Evolutionary conservation across 1,140 invertebrate species (phyloP).

Genomic region (Drosophila bocki): DNA sequence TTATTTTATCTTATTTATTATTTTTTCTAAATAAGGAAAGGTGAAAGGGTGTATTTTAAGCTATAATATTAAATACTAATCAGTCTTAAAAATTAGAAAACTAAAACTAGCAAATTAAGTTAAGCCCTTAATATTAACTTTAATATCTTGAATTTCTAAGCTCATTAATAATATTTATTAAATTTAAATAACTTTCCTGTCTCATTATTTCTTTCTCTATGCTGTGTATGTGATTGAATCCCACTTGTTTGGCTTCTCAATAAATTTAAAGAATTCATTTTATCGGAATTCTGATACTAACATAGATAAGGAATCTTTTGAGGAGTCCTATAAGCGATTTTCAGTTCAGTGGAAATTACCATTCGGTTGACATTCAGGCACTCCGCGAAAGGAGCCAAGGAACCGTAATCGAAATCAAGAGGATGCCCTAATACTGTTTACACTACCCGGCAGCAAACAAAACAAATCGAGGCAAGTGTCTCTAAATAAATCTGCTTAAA

Average conservation of each 20-base stretch:
- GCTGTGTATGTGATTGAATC: background rate
- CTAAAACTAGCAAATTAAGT: background rate
- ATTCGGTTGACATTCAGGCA: conserved; percentile 14
- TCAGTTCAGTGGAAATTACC: conserved; percentile 21
- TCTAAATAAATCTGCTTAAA: conserved; percentile 70
- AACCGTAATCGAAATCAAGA: conserved; percentile 4
- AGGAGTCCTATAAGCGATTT: background rate
- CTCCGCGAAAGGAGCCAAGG: background rate
- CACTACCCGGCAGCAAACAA: conserved; percentile 33
- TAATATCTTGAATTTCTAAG: too few relatives aligned
- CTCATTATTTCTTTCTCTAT: background rate
- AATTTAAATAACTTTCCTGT: background rate
- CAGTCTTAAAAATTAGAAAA: background rate
- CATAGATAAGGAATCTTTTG: conserved; percentile 1
- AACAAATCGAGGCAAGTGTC: conserved; percentile 60
- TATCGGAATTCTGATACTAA: background rate
- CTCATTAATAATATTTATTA: background rate
- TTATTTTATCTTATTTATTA: too few relatives aligned
- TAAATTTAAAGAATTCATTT: conserved; percentile 6
- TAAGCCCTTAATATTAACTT: background rate
- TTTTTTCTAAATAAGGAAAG: background rate
- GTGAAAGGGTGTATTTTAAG: background rate
- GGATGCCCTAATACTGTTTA: conserved; percentile 28
- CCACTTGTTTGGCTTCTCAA: background rate
- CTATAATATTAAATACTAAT: background rate